These are phyloP conservation scores for Dexiosoma caninum DNA, from an alignment of 2,888 invertebrate genomes.

Conservation along the genomic window DNA sequence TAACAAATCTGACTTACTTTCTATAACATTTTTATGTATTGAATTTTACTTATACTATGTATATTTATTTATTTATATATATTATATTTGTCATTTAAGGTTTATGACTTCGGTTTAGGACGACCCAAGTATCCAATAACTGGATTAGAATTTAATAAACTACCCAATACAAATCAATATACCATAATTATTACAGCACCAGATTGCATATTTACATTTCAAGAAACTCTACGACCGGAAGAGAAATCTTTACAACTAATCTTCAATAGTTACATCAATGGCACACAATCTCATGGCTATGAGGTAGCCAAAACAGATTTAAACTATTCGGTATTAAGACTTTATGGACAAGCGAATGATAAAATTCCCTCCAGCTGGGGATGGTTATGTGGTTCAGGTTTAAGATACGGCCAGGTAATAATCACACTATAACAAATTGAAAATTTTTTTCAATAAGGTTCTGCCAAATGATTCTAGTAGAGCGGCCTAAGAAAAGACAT, in stretches of 20 bases:
- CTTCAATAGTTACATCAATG: conserved; percentile 70
- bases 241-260: conserved; percentile 82
- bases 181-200: conserved; percentile 91
- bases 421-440: too few species aligned
- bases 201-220: conserved; percentile 91
- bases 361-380: conserved; percentile 88
- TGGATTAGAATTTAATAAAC: conserved; percentile 89
- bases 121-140: conserved; percentile 86
- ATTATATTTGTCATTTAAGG: conserved; percentile 78
- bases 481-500: too few species aligned
- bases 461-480: too few species aligned
- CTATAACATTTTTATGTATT: too few species aligned
- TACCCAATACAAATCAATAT: conserved; percentile 85
- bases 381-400: conserved; percentile 91
- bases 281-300: conserved; percentile 78
- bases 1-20: too few species aligned
- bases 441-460: too few species aligned
- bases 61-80: background rate
- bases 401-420: conserved; percentile 89
- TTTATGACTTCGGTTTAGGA: conserved; percentile 91
- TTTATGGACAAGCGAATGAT: conserved; percentile 84
- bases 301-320: conserved; percentile 85
- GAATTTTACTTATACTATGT: too few species aligned
- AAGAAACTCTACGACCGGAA: conserved; percentile 85
- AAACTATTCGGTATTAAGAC: conserved; percentile 87